Evolutionary conservation across 2,888 invertebrate species (phyloP).

Genomic region (Eristalinus sepulchralis): DNA sequence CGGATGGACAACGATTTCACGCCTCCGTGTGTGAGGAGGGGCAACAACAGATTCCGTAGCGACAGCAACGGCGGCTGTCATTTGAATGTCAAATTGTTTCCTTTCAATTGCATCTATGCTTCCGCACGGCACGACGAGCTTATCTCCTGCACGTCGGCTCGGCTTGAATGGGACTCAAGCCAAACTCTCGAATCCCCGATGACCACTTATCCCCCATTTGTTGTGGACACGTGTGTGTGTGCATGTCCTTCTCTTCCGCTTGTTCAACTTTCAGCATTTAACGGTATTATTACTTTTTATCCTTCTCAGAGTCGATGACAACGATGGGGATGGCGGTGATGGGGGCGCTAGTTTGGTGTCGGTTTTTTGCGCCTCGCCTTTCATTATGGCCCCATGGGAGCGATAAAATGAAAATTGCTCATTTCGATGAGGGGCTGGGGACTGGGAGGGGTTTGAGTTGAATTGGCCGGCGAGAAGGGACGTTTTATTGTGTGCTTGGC

Average conservation of each 20-base stretch:
- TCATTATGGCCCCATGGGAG: slow-evolving; percentile 37
- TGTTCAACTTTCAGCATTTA: slow-evolving; percentile 36
- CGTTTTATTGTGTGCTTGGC: slow-evolving; percentile 25
- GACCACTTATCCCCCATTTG: slow-evolving; percentile 41
- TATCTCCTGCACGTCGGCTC: not conserved
- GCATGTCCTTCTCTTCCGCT: not conserved
- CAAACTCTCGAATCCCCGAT: slow-evolving; percentile 54
- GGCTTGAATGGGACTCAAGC: slow-evolving; percentile 44
- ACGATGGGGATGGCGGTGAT: too few relatives aligned
- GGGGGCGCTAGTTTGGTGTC: not conserved
- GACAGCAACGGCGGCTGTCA: not conserved
- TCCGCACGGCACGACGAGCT: not conserved
- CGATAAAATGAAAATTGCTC: slow-evolving; percentile 46
- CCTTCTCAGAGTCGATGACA: slow-evolving; percentile 5
- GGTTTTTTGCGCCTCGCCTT: slow-evolving; percentile 10
- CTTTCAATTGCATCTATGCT: slow-evolving; percentile 28
- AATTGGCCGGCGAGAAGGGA: not conserved
- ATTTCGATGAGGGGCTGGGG: not conserved
- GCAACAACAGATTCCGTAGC: slow-evolving; percentile 1
- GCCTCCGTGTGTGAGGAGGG: not conserved
- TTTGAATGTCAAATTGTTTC: slow-evolving; percentile 50
- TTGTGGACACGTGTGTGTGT: not conserved
- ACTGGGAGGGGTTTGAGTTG: not conserved
- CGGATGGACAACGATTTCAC: slow-evolving; percentile 31
- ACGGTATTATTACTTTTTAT: slow-evolving; percentile 39